These are phyloP conservation scores for Petrolisthes cinctipes DNA, from an alignment of 2,888 invertebrate genomes.

Conservation along the genomic window DNA sequence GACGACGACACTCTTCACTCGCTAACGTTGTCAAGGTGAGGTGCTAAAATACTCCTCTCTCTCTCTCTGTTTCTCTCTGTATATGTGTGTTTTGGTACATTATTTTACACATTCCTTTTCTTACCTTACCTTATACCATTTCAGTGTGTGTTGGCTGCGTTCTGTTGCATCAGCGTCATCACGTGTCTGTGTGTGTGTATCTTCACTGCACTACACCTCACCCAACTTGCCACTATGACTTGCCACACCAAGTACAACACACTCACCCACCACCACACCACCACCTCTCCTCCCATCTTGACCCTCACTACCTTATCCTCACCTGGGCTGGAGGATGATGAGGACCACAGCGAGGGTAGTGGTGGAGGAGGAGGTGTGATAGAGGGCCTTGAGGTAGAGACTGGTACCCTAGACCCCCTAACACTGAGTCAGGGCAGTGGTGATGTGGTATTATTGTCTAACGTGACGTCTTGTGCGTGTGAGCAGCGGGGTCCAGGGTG, in stretches of 20 bases:
- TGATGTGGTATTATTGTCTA: constrained; percentile 15
- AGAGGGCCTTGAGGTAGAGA: constrained; percentile 35
- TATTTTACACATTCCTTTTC: neutral
- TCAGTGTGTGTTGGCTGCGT: constrained; percentile 48
- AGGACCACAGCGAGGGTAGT: constrained; percentile 50
- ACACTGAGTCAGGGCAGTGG: constrained; percentile 18
- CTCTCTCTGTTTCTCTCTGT: too few species aligned
- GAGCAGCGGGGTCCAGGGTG: constrained; percentile 34
- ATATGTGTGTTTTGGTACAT: neutral
- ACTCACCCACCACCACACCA: neutral
- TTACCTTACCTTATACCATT: neutral
- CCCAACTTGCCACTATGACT: constrained; percentile 54
- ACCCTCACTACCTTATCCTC: neutral
- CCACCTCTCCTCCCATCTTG: neutral
- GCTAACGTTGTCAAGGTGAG: constrained; percentile 43
- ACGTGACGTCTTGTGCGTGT: constrained; percentile 53
- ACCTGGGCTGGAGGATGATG: constrained; percentile 47
- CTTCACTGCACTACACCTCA: constrained; percentile 60
- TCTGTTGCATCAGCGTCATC: constrained; percentile 51
- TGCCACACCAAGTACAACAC: constrained; percentile 43
- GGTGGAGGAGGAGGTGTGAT: constrained; percentile 14
- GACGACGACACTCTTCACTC: constrained; percentile 27
- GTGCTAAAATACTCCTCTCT: neutral
- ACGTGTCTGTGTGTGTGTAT: constrained; percentile 61
- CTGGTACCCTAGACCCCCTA: constrained; percentile 31